Percentiles rank a stretch among this genome's conserved stretches.
These are phyloP conservation scores for Coluber constrictor DNA, from an alignment of 2,797 vertebrate genomes.

Conservation along the genomic window DNA sequence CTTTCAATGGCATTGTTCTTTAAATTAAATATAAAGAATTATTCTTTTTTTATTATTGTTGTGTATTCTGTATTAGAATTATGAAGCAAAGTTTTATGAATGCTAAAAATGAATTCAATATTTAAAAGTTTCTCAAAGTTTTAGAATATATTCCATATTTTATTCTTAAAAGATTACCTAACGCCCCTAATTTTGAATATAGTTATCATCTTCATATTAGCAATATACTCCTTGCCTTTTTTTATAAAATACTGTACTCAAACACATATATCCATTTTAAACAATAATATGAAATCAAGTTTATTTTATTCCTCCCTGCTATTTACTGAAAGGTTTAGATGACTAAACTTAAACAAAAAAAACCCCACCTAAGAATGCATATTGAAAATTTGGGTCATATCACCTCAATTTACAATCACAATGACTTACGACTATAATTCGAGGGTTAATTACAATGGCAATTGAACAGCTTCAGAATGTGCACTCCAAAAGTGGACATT, in stretches of 20 bases:
- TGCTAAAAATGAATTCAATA: not conserved
- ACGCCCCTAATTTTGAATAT: not conserved
- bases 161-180: not conserved
- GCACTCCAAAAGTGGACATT: conserved; percentile 37
- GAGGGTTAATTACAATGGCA: not conserved
- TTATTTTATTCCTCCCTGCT: conserved; percentile 4
- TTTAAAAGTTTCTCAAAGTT: not conserved
- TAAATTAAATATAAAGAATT: not conserved
- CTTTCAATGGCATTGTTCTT: not conserved
- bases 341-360: conserved; percentile 16
- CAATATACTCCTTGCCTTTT: not conserved
- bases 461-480: conserved; percentile 46
- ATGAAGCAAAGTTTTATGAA: not conserved
- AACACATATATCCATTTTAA: not conserved
- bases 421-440: not conserved
- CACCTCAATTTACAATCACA: not conserved
- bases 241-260: not conserved
- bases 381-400: not conserved
- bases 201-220: not conserved
- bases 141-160: not conserved
- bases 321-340: conserved; percentile 31
- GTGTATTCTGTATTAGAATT: not conserved
- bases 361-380: not conserved
- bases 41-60: not conserved
- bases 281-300: conserved; percentile 6